A percentile compares a stretch with the other conserved stretches of the same genome.
These are phyloP conservation scores for Trachelus stipa DNA, from an alignment of 2,888 invertebrate genomes.

Conservation along the genomic window DNA sequence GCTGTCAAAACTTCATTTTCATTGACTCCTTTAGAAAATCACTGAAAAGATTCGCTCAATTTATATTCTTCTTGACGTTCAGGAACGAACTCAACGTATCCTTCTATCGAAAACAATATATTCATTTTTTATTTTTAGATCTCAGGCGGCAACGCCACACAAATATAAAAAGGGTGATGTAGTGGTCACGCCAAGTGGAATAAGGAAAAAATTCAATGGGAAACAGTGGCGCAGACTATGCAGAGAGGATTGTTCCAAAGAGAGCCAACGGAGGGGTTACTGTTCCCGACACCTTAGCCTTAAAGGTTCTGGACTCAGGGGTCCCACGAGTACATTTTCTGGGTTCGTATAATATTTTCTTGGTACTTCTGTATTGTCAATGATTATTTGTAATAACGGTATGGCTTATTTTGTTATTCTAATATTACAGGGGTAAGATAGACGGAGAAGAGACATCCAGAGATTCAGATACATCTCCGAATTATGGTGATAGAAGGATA, in stretches of 20 bases:
- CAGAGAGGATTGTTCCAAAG: conserved; percentile 94
- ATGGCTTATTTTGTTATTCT: background rate
- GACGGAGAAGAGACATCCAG: conserved; percentile 91
- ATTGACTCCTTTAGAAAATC: background rate
- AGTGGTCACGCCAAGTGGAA: conserved; percentile 92
- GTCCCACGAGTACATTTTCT: conserved; percentile 57
- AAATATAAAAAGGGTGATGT: conserved; percentile 98
- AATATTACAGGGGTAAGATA: conserved; percentile 68
- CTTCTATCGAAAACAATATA: background rate
- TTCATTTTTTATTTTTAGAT: conserved; percentile 66
- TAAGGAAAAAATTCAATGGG: conserved; percentile 99
- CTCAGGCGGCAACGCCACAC: conserved; percentile 93
- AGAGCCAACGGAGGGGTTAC: conserved; percentile 96
- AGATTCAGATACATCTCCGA: conserved; percentile 91
- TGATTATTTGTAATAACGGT: background rate
- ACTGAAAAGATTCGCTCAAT: background rate
- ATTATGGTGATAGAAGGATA: conserved; percentile 78
- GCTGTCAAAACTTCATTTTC: background rate
- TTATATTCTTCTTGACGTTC: conserved; percentile 5
- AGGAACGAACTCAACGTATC: background rate
- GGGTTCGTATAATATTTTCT: conserved; percentile 41
- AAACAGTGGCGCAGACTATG: conserved; percentile 99
- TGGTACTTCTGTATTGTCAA: conserved; percentile 1
- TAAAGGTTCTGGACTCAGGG: conserved; percentile 72
- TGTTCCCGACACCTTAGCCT: conserved; percentile 96